Base-by-base conservation (phyloP, 2,888 invertebrate genomes). In the Spatulosminthurus flaviceps region DNA sequence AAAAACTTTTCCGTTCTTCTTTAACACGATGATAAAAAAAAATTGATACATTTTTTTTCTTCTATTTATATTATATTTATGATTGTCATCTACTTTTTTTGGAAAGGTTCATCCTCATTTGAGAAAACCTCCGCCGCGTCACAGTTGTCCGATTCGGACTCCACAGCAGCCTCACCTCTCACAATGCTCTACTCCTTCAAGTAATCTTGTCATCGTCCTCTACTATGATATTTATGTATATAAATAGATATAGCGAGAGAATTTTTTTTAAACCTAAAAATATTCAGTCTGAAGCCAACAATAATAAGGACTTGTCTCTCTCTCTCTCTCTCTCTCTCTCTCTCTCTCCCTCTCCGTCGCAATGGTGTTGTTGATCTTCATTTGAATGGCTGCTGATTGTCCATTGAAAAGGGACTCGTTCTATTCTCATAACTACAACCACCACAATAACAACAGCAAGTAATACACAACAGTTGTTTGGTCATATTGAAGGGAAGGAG, bases 111-210 rank as follows among this genome's bases (percentile, higher is more conserved):
- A 71, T 69, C 78, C 4, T 76, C 81, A 28, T 79, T 81, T 28
- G 81, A 81, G 70, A 81, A 81, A 51, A 72, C 81, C 9, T 72
- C 81, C 7, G 78, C 75, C 13, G 80, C 74, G n/a, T 77, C 77
- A 42, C 81, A 81, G 61, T 67, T 81, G 61, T 81, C 81, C 41
- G 81, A 81, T 70, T 81, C 81, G 77, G 81, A 81, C 77, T 81
- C 81, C 28, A 61, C 79, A 22, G 79, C 73, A 28, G 79, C 81
- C 60, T 81, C 81, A 11, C 81, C 81, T 13, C 79, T 81, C 72
- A 72, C 67, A 24, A 81, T 81, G 81, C 81, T 81, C 70, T 81
- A 81, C 79, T 78, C 81, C 41, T 81, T 81, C 73, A 79, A 67
- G 21, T 81, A 72, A 21, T 41, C 60, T 5, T 73, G 22, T 7